Conservation (phyloP, 2,797 vertebrate genomes). For the Micropoecilia bifurca region DNA sequence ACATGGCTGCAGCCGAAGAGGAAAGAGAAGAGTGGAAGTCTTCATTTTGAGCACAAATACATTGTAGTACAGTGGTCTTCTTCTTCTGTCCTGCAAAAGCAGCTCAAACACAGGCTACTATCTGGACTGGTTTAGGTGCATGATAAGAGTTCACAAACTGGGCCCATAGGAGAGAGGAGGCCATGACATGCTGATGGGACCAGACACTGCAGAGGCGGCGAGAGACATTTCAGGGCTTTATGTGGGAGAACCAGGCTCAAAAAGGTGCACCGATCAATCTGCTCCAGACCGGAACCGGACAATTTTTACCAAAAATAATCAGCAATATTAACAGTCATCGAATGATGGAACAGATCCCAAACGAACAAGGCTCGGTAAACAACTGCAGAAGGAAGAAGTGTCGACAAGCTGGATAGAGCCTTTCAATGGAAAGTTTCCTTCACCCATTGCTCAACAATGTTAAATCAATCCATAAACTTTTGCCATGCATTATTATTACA, state of each 20-base stretch:
- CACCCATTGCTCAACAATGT: neutral
- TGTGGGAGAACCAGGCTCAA: neutral
- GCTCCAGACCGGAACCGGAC: neutral
- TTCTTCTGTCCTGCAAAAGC: neutral
- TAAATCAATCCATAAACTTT: too few species aligned
- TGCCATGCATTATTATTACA: too few species aligned
- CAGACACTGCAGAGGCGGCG: neutral
- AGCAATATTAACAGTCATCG: neutral
- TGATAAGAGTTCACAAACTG: neutral
- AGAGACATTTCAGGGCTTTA: too few species aligned
- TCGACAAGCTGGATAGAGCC: too few species aligned
- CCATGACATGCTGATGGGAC: neutral
- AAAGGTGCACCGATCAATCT: neutral
- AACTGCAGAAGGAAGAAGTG: neutral
- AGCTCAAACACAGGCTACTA: neutral
- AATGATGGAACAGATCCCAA: neutral
- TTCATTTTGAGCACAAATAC: conserved; percentile 3
- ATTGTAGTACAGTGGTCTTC: neutral
- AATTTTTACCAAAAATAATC: neutral
- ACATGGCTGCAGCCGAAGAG: conserved; percentile 63
- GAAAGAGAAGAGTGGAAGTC: conserved; percentile 20
- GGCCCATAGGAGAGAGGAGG: neutral
- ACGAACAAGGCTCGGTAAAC: neutral
- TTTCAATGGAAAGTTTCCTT: neutral
- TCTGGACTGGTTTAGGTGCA: neutral